Evolutionary conservation across 2,797 vertebrate genomes (phyloP).

Genomic region (Fringilla coelebs): DNA sequence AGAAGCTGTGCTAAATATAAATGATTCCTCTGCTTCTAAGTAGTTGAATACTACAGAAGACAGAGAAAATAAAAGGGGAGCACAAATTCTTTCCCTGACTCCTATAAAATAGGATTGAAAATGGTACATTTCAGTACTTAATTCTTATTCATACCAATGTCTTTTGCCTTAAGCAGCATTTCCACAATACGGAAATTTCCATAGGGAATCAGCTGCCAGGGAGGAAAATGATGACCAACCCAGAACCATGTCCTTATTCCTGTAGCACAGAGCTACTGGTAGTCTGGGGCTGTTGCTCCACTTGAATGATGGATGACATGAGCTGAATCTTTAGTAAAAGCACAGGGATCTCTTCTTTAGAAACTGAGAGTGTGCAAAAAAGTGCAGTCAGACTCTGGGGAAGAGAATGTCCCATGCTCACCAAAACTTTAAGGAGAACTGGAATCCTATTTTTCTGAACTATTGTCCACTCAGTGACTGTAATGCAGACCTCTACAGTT

Average conservation of each 20-base stretch:
- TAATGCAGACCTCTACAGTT: background rate
- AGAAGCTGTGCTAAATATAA: constrained; percentile 43
- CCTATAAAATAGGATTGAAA: constrained; percentile 20
- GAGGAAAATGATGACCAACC: background rate
- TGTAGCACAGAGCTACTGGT: background rate
- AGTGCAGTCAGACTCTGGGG: background rate
- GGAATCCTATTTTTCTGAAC: background rate
- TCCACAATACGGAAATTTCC: constrained; percentile 34
- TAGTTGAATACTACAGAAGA: constrained; percentile 1
- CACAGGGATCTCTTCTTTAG: background rate
- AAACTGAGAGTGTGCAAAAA: background rate
- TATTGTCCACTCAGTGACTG: background rate
- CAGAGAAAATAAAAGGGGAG: constrained; percentile 13
- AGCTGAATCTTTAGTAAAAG: background rate
- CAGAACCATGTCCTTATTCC: background rate
- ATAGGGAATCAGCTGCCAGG: background rate
- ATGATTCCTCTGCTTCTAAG: constrained; percentile 32
- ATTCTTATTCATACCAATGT: background rate
- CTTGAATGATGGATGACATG: background rate
- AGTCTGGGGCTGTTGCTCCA: background rate
- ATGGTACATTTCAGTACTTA: constrained; percentile 16
- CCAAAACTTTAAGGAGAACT: background rate
- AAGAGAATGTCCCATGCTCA: background rate
- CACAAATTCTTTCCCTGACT: constrained; percentile 22
- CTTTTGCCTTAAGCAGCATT: constrained; percentile 22